A percentile compares a stretch with the other conserved stretches of the same genome.
phyloP scores from a whole-genome alignment of 2,113 vertebrate genomes.

The Pleuronectes platessa region DNA sequence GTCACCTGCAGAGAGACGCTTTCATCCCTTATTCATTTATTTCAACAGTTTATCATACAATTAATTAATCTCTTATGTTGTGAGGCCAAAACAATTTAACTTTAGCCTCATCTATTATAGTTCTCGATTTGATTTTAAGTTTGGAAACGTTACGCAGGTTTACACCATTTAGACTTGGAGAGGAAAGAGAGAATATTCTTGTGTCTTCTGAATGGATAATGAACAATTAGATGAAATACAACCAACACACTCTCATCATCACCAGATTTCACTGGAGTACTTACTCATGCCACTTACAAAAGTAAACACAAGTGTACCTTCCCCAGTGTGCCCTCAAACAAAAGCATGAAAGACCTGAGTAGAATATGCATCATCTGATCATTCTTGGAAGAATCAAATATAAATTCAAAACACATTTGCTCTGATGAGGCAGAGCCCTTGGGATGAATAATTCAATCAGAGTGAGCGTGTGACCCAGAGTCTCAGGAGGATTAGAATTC shows the following conservation, averaged over 20 bases:
- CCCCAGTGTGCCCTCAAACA: background rate
- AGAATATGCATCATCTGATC: slow-evolving; percentile 1
- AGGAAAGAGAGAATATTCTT: background rate
- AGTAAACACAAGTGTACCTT: background rate
- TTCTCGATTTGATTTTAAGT: too few relatives aligned
- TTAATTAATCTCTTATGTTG: too few relatives aligned
- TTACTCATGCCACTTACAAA: too few relatives aligned
- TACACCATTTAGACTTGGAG: background rate
- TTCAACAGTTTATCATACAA: background rate
- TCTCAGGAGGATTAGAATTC: slow-evolving; percentile 1
- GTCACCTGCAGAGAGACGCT: slow-evolving; percentile 75
- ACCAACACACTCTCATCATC: too few relatives aligned
- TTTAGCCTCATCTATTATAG: too few relatives aligned
- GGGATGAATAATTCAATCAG: slow-evolving; percentile 44
- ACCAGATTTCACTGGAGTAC: too few relatives aligned
- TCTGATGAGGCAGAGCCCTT: slow-evolving; percentile 2
- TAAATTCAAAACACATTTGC: slow-evolving; percentile 44
- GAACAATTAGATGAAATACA: too few relatives aligned
- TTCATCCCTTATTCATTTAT: background rate
- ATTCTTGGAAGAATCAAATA: slow-evolving; percentile 22
- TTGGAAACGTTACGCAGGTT: too few relatives aligned
- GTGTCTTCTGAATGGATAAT: background rate
- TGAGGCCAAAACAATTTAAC: too few relatives aligned
- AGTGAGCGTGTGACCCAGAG: slow-evolving; percentile 21
- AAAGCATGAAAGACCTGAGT: background rate